Conservation (phyloP, 1,140 invertebrate genomes). For the Paracyclopina nana region DNA sequence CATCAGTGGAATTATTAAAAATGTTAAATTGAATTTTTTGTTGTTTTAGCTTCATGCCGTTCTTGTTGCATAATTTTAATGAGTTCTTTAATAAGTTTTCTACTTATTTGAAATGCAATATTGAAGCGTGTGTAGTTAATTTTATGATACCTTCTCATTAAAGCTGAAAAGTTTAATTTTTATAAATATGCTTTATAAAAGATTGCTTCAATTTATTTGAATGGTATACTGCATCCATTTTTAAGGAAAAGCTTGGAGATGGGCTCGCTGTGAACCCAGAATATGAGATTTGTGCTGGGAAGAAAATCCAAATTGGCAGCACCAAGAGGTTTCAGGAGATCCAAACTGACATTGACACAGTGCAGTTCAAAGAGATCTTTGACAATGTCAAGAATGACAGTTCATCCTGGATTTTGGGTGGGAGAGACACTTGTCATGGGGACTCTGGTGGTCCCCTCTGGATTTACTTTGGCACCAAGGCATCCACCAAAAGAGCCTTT, state of each 20-base stretch:
- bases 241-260: too few relatives aligned
- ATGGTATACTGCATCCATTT: too few relatives aligned
- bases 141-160: too few relatives aligned
- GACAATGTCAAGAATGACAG: background rate
- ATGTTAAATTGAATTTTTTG: background rate
- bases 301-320: background rate
- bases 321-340: background rate
- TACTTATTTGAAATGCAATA: too few relatives aligned
- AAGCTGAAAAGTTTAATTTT: too few relatives aligned
- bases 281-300: background rate
- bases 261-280: too few relatives aligned
- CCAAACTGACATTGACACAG: background rate
- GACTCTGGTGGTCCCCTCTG: conserved; percentile 22
- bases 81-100: too few relatives aligned
- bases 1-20: background rate
- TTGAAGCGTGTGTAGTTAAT: too few relatives aligned
- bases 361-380: background rate
- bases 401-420: background rate
- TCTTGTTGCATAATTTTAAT: too few relatives aligned
- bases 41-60: too few relatives aligned
- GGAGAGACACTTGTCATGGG: conserved; percentile 16
- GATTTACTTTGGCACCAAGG: conserved; percentile 4
- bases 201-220: too few relatives aligned
- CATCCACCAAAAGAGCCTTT: conserved; percentile 4
- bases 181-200: too few relatives aligned